Conservation (phyloP, 2,797 vertebrate genomes). For the Gymnothorax reevesii region DNA sequence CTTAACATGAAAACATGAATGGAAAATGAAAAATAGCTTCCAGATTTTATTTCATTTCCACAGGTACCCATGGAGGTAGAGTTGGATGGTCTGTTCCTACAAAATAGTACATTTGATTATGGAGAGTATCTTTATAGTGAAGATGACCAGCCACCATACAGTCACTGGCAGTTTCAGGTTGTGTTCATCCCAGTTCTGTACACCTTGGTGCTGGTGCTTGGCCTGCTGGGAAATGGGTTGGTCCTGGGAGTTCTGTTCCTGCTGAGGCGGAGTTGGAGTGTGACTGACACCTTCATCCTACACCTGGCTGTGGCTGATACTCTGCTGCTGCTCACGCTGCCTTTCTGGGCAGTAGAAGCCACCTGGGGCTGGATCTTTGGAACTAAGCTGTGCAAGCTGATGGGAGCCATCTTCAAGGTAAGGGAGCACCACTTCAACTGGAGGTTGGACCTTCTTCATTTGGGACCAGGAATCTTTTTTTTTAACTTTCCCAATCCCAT, state of each 20-base stretch:
- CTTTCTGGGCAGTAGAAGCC: slow-evolving; percentile 73
- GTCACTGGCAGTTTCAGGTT: slow-evolving; percentile 37
- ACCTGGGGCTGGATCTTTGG: slow-evolving; percentile 73
- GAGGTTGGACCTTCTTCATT: background rate
- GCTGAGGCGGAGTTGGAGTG: slow-evolving; percentile 62
- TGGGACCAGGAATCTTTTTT: background rate
- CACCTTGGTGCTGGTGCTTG: slow-evolving; percentile 64
- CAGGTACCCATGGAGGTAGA: slow-evolving; percentile 44
- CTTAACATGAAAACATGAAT: too few species aligned
- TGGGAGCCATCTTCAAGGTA: slow-evolving; percentile 78
- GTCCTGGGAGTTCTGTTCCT: slow-evolving; percentile 66
- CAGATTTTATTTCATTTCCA: background rate
- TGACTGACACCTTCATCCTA: slow-evolving; percentile 82
- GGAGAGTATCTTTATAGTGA: slow-evolving; percentile 45
- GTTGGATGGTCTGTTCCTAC: slow-evolving; percentile 53
- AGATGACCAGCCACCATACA: background rate
- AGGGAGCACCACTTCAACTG: slow-evolving; percentile 21
- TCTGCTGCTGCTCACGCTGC: slow-evolving; percentile 78
- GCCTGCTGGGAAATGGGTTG: slow-evolving; percentile 65
- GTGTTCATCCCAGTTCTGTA: slow-evolving; percentile 65
- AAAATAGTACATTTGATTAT: slow-evolving; percentile 50
- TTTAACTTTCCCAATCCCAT: too few species aligned
- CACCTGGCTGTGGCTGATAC: slow-evolving; percentile 75
- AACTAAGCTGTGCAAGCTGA: slow-evolving; percentile 72
- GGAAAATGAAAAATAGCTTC: background rate